Evolutionary conservation across 2,888 invertebrate species (phyloP), one percentile per base, ranked within the genome.

Genomic region (Lutraria lutraria): DNA sequence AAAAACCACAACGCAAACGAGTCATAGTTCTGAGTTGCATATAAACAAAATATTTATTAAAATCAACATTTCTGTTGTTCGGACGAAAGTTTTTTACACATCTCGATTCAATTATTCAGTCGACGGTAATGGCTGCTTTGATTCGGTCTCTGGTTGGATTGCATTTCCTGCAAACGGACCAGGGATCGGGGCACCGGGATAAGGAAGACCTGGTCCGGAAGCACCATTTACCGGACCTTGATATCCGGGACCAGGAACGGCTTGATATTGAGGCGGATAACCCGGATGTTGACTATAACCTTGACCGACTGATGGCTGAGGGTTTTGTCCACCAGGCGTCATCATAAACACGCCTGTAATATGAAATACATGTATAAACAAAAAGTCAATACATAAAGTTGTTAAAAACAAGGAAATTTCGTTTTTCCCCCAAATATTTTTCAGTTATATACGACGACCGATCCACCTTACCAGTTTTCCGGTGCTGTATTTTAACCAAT

Each of bases 121-220:
- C 43, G 72, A n/a, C 25, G 52, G 72, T 53, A 84, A 84, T 19
- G 84, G 84, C 13, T 84, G 84, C 72, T 84, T 72, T 0, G 72
- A 16, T 72, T 43, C 54, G 13, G 84, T 84, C 25, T 72, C n/a
- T 25, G 63, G 72, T 52, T 68, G 72, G 52, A n/a, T 52, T 16
- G 43, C 43, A 34, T 34, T 43, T 16, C 15, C 72, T 0, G 34
- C 6, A 68, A n/a, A n/a, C 25, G 6, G 63, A 60, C 60, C 60
- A 8, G 60, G 60, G 1, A 1, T n/a, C 21, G 19, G n/a, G 0
- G 25, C 63, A 43, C 4, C n/a, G 63, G 63, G 21, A n/a, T 43
- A 8, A 43, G 2, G 2, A 43, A 43, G 43, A 43, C 43, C 43
- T 4, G 43, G 2, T 6, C 56, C 56, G 12, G 56, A 16, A 16